phyloP scores from a whole-genome alignment of 2,888 invertebrate genomes.

The Drosophila paracracens region DNA sequence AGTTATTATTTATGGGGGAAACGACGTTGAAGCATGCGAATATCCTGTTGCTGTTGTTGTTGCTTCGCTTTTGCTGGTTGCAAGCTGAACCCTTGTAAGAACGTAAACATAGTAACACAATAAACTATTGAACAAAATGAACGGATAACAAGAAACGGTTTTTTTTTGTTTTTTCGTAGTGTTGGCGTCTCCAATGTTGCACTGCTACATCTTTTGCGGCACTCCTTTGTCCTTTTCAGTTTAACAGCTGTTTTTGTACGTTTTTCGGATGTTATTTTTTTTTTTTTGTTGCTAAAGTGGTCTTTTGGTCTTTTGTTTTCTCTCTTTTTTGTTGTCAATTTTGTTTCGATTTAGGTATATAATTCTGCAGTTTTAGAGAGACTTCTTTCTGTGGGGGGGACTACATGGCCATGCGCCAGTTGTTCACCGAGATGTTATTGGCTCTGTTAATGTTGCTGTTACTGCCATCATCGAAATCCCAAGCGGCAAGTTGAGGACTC shows the following conservation, averaged over 20 bases:
- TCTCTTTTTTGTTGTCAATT: background rate
- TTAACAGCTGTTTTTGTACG: background rate
- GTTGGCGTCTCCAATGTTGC: slow-evolving; percentile 30
- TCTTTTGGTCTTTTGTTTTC: background rate
- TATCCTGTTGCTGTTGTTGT: slow-evolving; percentile 1
- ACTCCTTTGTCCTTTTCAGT: background rate
- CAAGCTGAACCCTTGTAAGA: slow-evolving; percentile 29
- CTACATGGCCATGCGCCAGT: slow-evolving; percentile 61
- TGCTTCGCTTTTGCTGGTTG: slow-evolving; percentile 2
- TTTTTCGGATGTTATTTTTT: background rate
- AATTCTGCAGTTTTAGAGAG: slow-evolving; percentile 5
- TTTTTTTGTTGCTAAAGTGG: background rate
- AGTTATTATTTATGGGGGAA: slow-evolving; percentile 20
- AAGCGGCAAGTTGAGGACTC: slow-evolving; percentile 36
- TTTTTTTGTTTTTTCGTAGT: slow-evolving; percentile 17
- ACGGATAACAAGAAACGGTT: slow-evolving; percentile 27
- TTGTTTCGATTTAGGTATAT: background rate
- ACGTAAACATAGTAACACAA: slow-evolving; percentile 36
- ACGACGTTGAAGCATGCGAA: slow-evolving; percentile 40
- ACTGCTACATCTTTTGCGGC: background rate
- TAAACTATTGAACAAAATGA: slow-evolving; percentile 43
- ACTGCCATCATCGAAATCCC: slow-evolving; percentile 58
- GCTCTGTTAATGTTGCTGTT: slow-evolving; percentile 41
- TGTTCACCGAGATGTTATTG: slow-evolving; percentile 50
- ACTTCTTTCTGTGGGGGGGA: background rate